phyloP scores from a whole-genome alignment of 2,888 invertebrate species.

The Amphiduros pacificus region DNA sequence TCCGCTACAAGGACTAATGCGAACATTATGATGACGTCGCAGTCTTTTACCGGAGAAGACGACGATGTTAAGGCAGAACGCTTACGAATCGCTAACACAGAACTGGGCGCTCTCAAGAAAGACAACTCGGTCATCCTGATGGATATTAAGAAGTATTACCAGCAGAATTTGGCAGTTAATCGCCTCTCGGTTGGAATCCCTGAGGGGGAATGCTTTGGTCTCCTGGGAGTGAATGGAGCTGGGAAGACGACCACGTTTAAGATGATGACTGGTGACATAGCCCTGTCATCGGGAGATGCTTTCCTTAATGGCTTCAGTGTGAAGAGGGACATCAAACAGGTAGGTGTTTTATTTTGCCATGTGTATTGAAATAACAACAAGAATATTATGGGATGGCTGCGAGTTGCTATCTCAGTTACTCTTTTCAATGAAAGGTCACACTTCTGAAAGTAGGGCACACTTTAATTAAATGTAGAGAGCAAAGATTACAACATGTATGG shows the following conservation, averaged over 20 bases:
- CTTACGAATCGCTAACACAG: constrained; percentile 40
- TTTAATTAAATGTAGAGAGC: no score
- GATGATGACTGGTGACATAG: constrained; percentile 75
- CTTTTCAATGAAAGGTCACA: no score
- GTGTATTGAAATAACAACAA: neutral
- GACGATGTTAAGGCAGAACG: constrained; percentile 57
- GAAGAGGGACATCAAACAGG: constrained; percentile 36
- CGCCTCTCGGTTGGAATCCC: constrained; percentile 71
- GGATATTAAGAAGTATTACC: constrained; percentile 73
- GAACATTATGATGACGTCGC: neutral
- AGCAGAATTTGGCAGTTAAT: constrained; percentile 73
- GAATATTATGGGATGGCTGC: neutral
- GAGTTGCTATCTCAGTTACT: no score
- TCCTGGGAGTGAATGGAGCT: constrained; percentile 70
- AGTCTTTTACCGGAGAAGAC: constrained; percentile 38
- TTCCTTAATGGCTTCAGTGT: constrained; percentile 66
- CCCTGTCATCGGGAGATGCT: constrained; percentile 71
- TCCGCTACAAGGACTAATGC: no score
- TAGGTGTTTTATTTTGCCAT: constrained; percentile 7
- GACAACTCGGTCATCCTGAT: constrained; percentile 65
- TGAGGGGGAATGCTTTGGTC: constrained; percentile 76
- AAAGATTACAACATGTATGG: no score
- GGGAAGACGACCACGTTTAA: constrained; percentile 71
- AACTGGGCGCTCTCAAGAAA: constrained; percentile 27
- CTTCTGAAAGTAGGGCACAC: no score